Evolutionary conservation across 2,797 vertebrate genomes (phyloP), one percentile per base, ranked within the genome.

Genomic region (Pangasius macronema): DNA sequence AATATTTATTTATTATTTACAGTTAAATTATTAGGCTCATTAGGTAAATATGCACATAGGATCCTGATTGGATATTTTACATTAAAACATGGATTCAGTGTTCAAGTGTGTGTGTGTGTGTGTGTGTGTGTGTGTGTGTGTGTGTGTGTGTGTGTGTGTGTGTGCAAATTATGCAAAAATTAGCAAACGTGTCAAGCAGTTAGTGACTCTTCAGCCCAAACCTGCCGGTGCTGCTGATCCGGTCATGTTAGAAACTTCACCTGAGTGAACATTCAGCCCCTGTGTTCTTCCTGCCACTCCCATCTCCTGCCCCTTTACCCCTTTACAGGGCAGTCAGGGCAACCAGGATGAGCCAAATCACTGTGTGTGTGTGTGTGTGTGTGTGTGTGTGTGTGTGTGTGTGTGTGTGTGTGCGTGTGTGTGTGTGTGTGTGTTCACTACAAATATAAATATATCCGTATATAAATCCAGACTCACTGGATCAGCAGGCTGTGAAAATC

Each of bases 221-320:
- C 89, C 82, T 89, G 87, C 83, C 77, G n/a, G 77, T 87, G 70
- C 83, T 55, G 89, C 88, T 61, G 61, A 89, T 68, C 86, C 77
- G 79, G 89, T 86, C 83, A 24, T 18, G 30, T 85, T 73, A 79
- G 73, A 30, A 61, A 53, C 70, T 53, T 14, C 39, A 11, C 30
- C 49, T 55, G 27, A n/a, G 24, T 53, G 46, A 33, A 9, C 49
- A 33, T 77, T 77, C 46, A 18, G 18, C 18, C 16, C 27, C 18
- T 3, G n/a, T 79, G 20, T 6, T 22, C 51, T 39, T 80, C 77
- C 53, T 39, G 53, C 77, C 55, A n/a, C 75, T 75, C 88, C 30
- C 46, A 8, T 59, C 39, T 33, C 10, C 16, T 57, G 75, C 39
- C 57, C 75, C n/a, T 49, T 49, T 36, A 39, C 24, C 30, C 27